Evolutionary conservation across 2,888 invertebrate genomes (phyloP).

Genomic region (Uloborus plumipes): DNA sequence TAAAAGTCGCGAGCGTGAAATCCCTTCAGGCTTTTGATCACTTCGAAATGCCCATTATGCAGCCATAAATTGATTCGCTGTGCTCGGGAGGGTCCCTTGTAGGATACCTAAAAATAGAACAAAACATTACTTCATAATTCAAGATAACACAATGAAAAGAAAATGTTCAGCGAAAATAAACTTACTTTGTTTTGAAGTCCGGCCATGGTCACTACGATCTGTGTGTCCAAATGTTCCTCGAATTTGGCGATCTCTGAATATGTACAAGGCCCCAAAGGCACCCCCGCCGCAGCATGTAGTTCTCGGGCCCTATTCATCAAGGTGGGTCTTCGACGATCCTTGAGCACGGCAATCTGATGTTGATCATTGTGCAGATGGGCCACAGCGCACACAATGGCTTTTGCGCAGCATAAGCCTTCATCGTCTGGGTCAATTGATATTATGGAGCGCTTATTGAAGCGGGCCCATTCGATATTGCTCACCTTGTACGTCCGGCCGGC

Average conservation of each 20-base stretch:
- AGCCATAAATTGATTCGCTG: neutral
- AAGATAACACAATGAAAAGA: neutral
- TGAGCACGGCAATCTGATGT: too few relatives aligned
- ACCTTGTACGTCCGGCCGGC: too few relatives aligned
- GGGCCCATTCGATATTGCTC: too few relatives aligned
- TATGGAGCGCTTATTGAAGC: too few relatives aligned
- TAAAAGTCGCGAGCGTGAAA: neutral
- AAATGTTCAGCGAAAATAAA: neutral
- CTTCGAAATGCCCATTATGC: neutral
- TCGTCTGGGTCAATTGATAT: too few relatives aligned
- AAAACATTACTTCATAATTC: neutral
- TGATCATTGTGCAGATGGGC: too few relatives aligned
- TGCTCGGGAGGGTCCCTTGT: neutral
- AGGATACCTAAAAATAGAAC: neutral
- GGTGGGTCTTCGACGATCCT: neutral
- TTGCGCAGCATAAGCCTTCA: too few relatives aligned
- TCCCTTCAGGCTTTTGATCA: neutral
- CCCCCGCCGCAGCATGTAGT: too few relatives aligned
- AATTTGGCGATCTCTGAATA: neutral
- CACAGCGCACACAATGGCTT: too few relatives aligned
- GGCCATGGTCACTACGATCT: neutral
- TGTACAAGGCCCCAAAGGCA: neutral
- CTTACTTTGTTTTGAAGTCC: slow-evolving; percentile 8
- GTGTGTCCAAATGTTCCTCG: neutral
- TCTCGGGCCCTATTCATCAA: neutral